Evolutionary conservation across 2,888 invertebrate genomes (phyloP), one percentile per base, ranked within the genome.

Genomic region (Hyppa rectilinea): DNA sequence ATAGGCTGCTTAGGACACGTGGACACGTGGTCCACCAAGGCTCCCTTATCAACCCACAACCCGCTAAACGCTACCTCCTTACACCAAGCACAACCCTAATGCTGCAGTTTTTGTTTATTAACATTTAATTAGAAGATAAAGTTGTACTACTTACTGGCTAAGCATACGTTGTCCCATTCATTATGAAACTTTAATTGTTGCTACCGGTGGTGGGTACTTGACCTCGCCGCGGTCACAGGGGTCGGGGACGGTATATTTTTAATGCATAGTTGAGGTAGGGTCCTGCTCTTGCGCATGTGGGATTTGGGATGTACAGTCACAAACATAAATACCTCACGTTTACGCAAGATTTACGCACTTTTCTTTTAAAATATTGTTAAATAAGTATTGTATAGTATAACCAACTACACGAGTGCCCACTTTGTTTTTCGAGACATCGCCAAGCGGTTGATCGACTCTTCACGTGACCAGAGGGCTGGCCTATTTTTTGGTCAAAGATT

Each of bases 91-190:
- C 74, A 80, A 55, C 75, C 83, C 80, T 81, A 88, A 87, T 79
- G 76, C 78, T 80, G 76, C 82, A 88, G 89, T 94, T 94, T 93
- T 93, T 93, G 92, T 94, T 92, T 91, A 93, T 92, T 92, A 93
- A 87, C 93, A 92, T 94, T 94, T 94, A 94, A 94, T 92, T 92
- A 93, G 91, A 92, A 91, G 91, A 92, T 92, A 91, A 90, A 92
- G 91, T 91, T 88, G 87, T 90, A 89, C 87, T 89, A 89, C 84
- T 84, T 84, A 86, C 82, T 69, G 67, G 59, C 62, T 83, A 85
- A 84, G 70, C 78, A 78, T 74, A 84, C 80, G 86, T 80, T 86
- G 89, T 88, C 87, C 84, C 88, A 89, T 88, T 90, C 89, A 90
- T 92, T 93, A 90, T 78, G 81, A 83, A 84, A 84, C 80, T 87